Base-by-base conservation (phyloP, 2,113 vertebrate genomes). In the Odocoileus virginianus region DNA sequence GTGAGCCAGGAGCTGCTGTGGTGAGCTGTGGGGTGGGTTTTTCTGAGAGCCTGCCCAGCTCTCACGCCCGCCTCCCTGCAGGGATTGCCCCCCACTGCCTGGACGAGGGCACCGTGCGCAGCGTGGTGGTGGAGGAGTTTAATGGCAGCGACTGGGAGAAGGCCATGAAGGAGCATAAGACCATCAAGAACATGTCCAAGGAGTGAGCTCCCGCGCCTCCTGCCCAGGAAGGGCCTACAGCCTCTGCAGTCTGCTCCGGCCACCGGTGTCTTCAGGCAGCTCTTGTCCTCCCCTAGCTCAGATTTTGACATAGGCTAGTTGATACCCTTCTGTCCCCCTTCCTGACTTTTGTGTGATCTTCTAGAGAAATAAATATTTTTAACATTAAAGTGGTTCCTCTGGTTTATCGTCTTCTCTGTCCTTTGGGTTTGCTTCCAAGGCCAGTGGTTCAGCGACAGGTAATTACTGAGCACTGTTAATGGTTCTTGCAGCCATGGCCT, bases 81-180 rank as follows among this genome's bases (percentile, higher is more conserved):
- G 99, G 99, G 76, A 99, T 99, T 7, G 99, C 99, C 58, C 99
- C 99, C 1, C 99, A 99, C 85, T 99, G 99, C 96, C 98, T 99
- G 98, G 99, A 99, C 60, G 99, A 99, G 78, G 99, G 99, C 67
- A 99, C 99, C 0, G 99, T 99, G 91, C 97, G 98, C 97, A 99
- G 98, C 47, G 82, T 99, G 87, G 99, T 98, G 40, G 98, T 99
- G 27, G 99, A 99, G 98, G 98, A 99, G 0, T 99, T 99, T 98
- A 99, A 99, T 87, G 99, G 99, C 47, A 99, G 99, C 55, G 99
- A 99, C 6, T 99, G 99, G 99, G 99, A 99, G 95, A 99, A 99
- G 96, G 99, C 99, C 92, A 98, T 99, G 98, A 98, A 98, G 95
- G 99, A 99, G 95, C 99, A 99, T 67, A 98, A 99, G 97, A 99